Base-by-base conservation (phyloP, 2,113 vertebrate species). In the Vombatus ursinus region DNA sequence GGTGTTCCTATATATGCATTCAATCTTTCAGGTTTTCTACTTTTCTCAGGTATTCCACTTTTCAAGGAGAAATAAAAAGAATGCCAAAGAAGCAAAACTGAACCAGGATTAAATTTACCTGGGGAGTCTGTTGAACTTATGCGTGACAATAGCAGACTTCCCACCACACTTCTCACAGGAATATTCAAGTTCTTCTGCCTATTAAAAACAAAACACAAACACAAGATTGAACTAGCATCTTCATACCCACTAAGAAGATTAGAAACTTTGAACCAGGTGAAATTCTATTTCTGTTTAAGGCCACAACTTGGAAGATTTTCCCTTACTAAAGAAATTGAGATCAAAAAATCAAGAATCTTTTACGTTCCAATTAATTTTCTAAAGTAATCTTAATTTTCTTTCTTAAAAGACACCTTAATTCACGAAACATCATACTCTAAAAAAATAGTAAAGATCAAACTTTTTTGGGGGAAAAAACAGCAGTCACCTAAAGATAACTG, bases 81-180 rank as follows among this genome's bases (percentile, higher is more conserved):
- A 95, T 25, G 91, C 28, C 1, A 93, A 50, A 95, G 50, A 48
- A 96, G 26, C 2, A 93, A 95, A 24, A 48, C 2, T 1, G 52
- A 96, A 96, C 50, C 90, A 44, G 47, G 54, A 28, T 52, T 95
- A 2, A 52, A 89, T 94, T 97, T 99, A 99, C 99, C 99, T 99
- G 95, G 99, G 99, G 91, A 99, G 98, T 97, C 99, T 99, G 98
- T 99, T 99, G 98, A 99, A 99, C 98, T 99, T 99, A 97, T 99
- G 99, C 3, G 98, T 99, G 93, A 99, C 99, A 90, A 99, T 99
- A 16, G 99, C 99, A 92, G 99, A 98, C 96, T 99, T 99, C 3
- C 99, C 99, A 90, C 98, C 99, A 98, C 99, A 99, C 96, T 99
- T 99, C 97, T 99, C 99, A 98, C 99, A 99, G 0, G 99, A 99